These are phyloP conservation scores for Napeogenes inachia DNA, from an alignment of 2,888 invertebrate genomes.

Conservation along the genomic window DNA sequence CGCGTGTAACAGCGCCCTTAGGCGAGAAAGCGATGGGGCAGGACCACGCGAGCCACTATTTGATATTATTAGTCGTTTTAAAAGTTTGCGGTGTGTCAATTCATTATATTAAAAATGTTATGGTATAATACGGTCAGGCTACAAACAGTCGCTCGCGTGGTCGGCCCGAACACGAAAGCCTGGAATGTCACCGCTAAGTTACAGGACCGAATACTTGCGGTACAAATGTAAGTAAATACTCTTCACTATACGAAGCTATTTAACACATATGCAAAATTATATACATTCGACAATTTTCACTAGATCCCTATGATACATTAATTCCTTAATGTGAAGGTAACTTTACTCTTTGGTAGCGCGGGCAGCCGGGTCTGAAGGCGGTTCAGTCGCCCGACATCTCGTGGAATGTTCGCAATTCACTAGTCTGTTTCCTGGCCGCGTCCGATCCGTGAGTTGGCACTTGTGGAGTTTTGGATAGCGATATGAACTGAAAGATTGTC, in stretches of 20 bases:
- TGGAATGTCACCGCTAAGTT: slow-evolving; percentile 57
- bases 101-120: too few species aligned
- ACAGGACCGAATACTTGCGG: slow-evolving; percentile 17
- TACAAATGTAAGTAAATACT: slow-evolving; percentile 20
- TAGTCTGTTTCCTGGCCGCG: slow-evolving; percentile 37
- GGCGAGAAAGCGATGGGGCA: too few species aligned
- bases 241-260: slow-evolving; percentile 29
- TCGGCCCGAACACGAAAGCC: slow-evolving; percentile 53
- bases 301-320: slow-evolving; percentile 65
- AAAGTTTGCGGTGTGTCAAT: too few species aligned
- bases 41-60: too few species aligned
- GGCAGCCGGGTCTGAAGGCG: slow-evolving; percentile 39
- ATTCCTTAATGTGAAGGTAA: slow-evolving; percentile 71
- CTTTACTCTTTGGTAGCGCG: slow-evolving; percentile 75
- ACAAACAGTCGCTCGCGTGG: too few species aligned
- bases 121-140: too few species aligned
- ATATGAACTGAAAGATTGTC: slow-evolving; percentile 12
- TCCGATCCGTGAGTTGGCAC: slow-evolving; percentile 60
- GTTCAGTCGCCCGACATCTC: not conserved
- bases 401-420: slow-evolving; percentile 51
- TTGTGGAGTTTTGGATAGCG: slow-evolving; percentile 55
- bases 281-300: slow-evolving; percentile 64
- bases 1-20: slow-evolving; percentile 19
- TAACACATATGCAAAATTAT: slow-evolving; percentile 56
- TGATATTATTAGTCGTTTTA: too few species aligned